Base-by-base conservation (phyloP, 2,113 vertebrate genomes). In the Acinonyx jubatus region DNA sequence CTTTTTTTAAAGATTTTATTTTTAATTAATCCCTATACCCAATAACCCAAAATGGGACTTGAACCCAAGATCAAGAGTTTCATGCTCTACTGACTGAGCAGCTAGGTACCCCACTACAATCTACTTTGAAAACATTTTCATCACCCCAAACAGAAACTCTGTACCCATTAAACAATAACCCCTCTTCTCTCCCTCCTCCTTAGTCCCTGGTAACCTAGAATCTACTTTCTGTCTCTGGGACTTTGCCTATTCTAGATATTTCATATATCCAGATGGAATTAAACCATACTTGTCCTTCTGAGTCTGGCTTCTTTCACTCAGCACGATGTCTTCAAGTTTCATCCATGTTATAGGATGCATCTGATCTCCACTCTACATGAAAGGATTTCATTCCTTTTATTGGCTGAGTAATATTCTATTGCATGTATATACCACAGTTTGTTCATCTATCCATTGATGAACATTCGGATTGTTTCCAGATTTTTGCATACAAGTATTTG, bases 261-360 rank as follows among this genome's bases (percentile, higher is more conserved):
- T 50, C 85, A 66, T 73, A 13, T 84, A 74, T 45, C 45, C 45
- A 45, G 74, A 33, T 92, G 84, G 55, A 80, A 55, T 89, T 45
- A 94, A 82, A 78, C 19, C 19, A 74, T 52, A 63, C 81, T 48
- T 90, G 3, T 84, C 36, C 41, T 95, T 66, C 66, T 41, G 25
- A 73, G 38, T 66, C 76, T 83, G 45, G 13, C 18, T 83, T 91
- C 82, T 94, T 95, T 93, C 68, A 88, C 55, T 95, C 23, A 95
- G 69, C 69, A 41, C 88, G 41, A 66, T 50, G 11, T 84, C 38
- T 27, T 94, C 73, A 85, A 74, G 23, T 2, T 92, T 85, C 66
- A 89, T 87, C 18, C 21, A 86, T 69, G 19, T 81, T 76, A 5
- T 89, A 74, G 36, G 36, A 61, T 63, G 21, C 71, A 52, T 89